phyloP scores from a whole-genome alignment of 2,797 vertebrate genomes.

The Phyllotis vaccarum region DNA sequence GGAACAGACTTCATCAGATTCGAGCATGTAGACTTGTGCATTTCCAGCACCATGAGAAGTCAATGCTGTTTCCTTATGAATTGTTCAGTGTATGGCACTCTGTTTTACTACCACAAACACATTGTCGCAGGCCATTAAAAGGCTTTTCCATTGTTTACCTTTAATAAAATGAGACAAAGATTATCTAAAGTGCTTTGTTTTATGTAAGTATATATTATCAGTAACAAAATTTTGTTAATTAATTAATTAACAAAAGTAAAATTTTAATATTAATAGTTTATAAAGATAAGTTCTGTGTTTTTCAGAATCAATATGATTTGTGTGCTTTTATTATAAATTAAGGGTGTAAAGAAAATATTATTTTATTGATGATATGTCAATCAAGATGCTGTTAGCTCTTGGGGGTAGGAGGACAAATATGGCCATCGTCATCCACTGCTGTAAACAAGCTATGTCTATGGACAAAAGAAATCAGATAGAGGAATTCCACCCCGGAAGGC shows the following conservation, averaged over 20 bases:
- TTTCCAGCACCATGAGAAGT: neutral
- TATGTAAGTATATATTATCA: constrained; percentile 12
- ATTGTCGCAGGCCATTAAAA: neutral
- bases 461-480: neutral
- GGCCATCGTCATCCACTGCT: neutral
- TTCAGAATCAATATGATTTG: neutral
- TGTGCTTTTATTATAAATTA: constrained; percentile 16
- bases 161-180: neutral
- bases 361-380: neutral
- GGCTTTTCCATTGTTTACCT: neutral
- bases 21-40: neutral
- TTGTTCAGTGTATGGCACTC: neutral
- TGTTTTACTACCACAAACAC: neutral
- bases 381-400: neutral
- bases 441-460: neutral
- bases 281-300: neutral
- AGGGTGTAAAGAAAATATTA: constrained; percentile 10
- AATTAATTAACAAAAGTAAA: constrained; percentile 31
- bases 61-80: neutral
- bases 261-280: neutral
- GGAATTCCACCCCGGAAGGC: fast-evolving
- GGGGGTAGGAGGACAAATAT: neutral
- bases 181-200: constrained; percentile 13
- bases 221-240: constrained; percentile 31
- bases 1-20: neutral